These are phyloP conservation scores for Drosophila kanapiae DNA, from an alignment of 1,140 invertebrate species.

Conservation along the genomic window DNA sequence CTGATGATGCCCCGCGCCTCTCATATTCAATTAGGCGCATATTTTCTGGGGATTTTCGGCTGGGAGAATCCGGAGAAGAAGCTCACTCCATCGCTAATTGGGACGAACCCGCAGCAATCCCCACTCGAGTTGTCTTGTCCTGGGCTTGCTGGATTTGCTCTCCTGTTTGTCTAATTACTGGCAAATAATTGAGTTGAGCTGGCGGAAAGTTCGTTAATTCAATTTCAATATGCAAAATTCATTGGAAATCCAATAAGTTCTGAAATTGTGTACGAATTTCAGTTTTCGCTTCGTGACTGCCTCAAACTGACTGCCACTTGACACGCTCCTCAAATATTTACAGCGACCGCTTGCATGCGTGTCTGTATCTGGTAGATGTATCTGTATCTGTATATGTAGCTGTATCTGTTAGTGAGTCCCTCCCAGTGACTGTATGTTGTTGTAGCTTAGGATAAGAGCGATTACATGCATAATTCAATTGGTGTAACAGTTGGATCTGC, in stretches of 20 bases:
- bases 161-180: conserved; percentile 67
- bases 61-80: conserved; percentile 25
- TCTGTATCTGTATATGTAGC: conserved; percentile 8
- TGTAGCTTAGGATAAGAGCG: conserved; percentile 62
- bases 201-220: conserved; percentile 50
- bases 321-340: conserved; percentile 57
- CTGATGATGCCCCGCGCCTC: conserved; percentile 3
- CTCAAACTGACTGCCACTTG: conserved; percentile 43
- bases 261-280: conserved; percentile 34
- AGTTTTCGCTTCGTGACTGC: conserved; percentile 30
- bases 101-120: conserved; percentile 26
- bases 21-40: conserved; percentile 77
- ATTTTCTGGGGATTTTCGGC: conserved; percentile 65
- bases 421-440: conserved; percentile 17
- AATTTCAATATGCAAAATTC: conserved; percentile 62
- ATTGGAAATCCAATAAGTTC: conserved; percentile 43
- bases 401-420: conserved; percentile 14
- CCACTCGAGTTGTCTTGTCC: conserved; percentile 33
- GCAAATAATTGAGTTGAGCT: conserved; percentile 60
- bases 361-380: background rate
- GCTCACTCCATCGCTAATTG: conserved; percentile 63
- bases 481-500: conserved; percentile 62
- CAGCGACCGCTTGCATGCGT: conserved; percentile 22
- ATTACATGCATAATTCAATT: conserved; percentile 83
- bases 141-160: conserved; percentile 12